phyloP scores from a whole-genome alignment of 2,113 vertebrate genomes.

The Bothrops jararaca region DNA sequence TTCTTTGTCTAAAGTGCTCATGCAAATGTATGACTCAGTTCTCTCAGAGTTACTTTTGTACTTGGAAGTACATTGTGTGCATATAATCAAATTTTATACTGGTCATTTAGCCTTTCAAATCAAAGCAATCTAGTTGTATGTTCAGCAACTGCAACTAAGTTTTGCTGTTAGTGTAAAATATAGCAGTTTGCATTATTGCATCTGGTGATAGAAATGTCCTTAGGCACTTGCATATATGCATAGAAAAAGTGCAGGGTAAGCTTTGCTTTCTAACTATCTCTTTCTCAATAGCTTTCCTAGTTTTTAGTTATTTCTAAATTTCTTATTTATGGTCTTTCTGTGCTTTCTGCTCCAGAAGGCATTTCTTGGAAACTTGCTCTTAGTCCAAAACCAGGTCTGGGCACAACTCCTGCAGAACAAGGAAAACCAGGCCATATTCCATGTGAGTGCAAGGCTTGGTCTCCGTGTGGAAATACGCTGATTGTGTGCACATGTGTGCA shows the following conservation, averaged over 20 bases:
- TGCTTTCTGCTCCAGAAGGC: constrained; percentile 69
- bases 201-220: background rate
- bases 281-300: background rate
- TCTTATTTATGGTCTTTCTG: constrained; percentile 22
- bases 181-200: background rate
- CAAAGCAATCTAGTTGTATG: background rate
- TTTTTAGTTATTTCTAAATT: constrained; percentile 9
- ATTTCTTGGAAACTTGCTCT: constrained; percentile 53
- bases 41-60: background rate
- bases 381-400: constrained; percentile 59
- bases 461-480: background rate
- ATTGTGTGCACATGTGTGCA: background rate
- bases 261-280: background rate
- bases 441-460: constrained; percentile 22
- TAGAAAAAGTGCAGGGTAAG: background rate
- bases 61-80: too few species aligned
- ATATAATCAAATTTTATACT: background rate
- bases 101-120: background rate
- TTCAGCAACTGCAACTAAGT: background rate
- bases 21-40: background rate
- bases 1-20: background rate
- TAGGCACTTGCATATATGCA: background rate
- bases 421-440: constrained; percentile 58
- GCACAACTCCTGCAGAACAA: constrained; percentile 76
- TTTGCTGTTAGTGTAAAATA: background rate